Evolutionary conservation across 2,888 invertebrate genomes (phyloP), one percentile per base, ranked within the genome.

Genomic region (Drosophila nigritarsus): DNA sequence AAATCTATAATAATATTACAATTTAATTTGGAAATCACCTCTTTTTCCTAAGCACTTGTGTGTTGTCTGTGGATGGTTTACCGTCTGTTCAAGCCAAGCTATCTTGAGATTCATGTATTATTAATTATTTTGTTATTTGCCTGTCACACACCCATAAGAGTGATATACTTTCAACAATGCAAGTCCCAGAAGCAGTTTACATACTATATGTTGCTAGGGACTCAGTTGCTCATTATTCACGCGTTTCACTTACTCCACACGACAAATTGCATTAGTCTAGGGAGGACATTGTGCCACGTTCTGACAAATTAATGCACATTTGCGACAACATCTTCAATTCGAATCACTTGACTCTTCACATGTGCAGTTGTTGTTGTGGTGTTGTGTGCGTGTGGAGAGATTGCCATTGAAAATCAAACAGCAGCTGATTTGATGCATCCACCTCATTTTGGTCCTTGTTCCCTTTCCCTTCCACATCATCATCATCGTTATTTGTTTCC

Each of bases 241-340:
- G 61, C 81, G 68, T 67, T 82, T 80, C 72, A 59, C 68, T 70
- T 75, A 62, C 65, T 59, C 63, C 55, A 68, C 49, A 73, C 61
- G 72, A 79, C 81, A 84, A 84, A 82, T 80, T 82, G 78, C 73
- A 75, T 73, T 78, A 62, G 73, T 64, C 65, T 36, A 38, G 55
- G n/a, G n/a, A 55, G 63, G 49, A 36, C 13, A 30, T 55, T 81
- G 69, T 78, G 68, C 72, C 78, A 65, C 70, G 68, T 49, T 45
- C 73, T 82, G 84, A 84, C 87, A 85, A 85, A 85, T 85, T 82
- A 86, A 86, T 82, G 84, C 84, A 82, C 81, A 79, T 84, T 82
- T 83, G 75, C 83, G 74, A 70, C 82, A 73, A 73, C 79, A 86
- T 86, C 84, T 85, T 85, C 79, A 82, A 85, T 75, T 84, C 87